Evolutionary conservation across 2,888 invertebrate genomes (phyloP).

Genomic region (Punctoribates punctum): DNA sequence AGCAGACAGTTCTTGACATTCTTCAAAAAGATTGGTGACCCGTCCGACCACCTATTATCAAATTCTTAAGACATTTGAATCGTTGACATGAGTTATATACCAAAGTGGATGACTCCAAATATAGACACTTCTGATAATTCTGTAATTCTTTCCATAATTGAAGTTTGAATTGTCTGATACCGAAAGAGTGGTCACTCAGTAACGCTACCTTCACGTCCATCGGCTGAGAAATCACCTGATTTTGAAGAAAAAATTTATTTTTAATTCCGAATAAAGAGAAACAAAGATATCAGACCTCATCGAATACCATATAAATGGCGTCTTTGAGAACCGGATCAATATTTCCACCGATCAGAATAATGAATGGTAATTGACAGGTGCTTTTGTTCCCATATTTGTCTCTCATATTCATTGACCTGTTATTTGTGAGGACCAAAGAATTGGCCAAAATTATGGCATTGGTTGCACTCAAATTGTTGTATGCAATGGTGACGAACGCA

Average conservation of each 20-base stretch:
- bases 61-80: not conserved
- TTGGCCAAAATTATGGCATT: slow-evolving; percentile 43
- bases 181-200: slow-evolving; percentile 40
- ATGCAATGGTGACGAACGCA: slow-evolving; percentile 41
- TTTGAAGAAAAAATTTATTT: not conserved
- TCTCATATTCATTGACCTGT: slow-evolving; percentile 7
- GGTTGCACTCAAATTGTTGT: slow-evolving; percentile 41
- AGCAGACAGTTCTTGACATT: slow-evolving; percentile 40
- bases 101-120: slow-evolving; percentile 42
- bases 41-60: slow-evolving; percentile 41
- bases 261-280: no score
- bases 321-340: slow-evolving; percentile 35
- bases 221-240: slow-evolving; percentile 38
- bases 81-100: not conserved
- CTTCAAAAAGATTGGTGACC: slow-evolving; percentile 39
- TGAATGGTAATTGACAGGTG: slow-evolving; percentile 35
- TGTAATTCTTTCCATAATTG: slow-evolving; percentile 42
- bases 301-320: slow-evolving; percentile 38
- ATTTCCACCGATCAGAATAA: slow-evolving; percentile 34
- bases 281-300: slow-evolving; percentile 2
- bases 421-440: slow-evolving; percentile 39
- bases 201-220: slow-evolving; percentile 34
- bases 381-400: slow-evolving; percentile 22
- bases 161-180: slow-evolving; percentile 39
- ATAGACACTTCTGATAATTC: slow-evolving; percentile 39